Evolutionary conservation across 2,888 invertebrate species (phyloP), one percentile per base, ranked within the genome.

Genomic region (Falcaria lacertinaria): DNA sequence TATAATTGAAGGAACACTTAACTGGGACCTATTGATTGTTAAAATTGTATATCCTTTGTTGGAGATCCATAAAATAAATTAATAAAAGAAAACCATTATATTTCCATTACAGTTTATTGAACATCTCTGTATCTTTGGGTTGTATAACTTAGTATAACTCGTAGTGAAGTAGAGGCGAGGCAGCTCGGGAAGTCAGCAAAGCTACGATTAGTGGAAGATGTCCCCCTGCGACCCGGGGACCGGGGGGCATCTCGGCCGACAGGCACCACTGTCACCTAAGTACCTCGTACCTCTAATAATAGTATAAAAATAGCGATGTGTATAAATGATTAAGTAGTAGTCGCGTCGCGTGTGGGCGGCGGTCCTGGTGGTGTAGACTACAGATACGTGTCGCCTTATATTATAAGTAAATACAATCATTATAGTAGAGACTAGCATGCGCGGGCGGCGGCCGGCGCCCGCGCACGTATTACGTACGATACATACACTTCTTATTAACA

Each of bases 121-220:
- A 80, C 76, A 78, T 74, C 76, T 74, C 62, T 62, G 66, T 79
- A 80, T 84, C 85, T 85, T 85, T 85, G 84, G 85, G 80, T 78
- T 79, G 64, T 79, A 80, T 75, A 69, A 74, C 64, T 60, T 70
- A 71, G 57, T 50, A 59, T 64, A 67, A 4, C 19, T 19, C 5
- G 56, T 57, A 51, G 56, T 52, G 56, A 42, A 52, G 49, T 50
- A 53, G 54, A 50, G 57, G 39, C 48, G 40, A 36, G 41, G 39
- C 33, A 48, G n/a, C n/a, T n/a, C n/a, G n/a, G n/a, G n/a, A n/a
- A n/a, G n/a, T n/a, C n/a, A n/a, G n/a, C n/a, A n/a, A n/a, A n/a
- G n/a, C n/a, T n/a, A n/a, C n/a, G n/a, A n/a, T n/a, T n/a, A n/a
- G n/a, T n/a, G n/a, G n/a, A n/a, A n/a, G n/a, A n/a, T n/a, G n/a